These are phyloP conservation scores for Bufo gargarizans DNA, from an alignment of 2,113 vertebrate species.

Conservation along the genomic window DNA sequence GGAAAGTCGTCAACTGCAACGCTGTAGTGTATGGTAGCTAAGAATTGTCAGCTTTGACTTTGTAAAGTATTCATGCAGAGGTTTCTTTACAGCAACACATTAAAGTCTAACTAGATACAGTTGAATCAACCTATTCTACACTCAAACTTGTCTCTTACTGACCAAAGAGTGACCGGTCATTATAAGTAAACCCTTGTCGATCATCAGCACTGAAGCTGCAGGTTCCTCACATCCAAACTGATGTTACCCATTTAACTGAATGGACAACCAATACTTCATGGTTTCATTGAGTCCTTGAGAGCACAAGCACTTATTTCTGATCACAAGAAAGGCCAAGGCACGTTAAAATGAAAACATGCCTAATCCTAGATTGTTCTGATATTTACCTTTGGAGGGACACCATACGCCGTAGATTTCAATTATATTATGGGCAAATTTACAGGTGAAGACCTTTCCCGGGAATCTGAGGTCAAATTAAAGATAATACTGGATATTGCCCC, in stretches of 20 bases:
- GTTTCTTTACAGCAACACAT: background rate
- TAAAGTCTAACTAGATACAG: background rate
- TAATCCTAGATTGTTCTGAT: too few species aligned
- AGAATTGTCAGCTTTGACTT: background rate
- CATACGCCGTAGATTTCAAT: too few species aligned
- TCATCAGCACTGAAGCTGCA: too few species aligned
- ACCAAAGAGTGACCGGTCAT: background rate
- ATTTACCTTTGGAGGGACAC: too few species aligned
- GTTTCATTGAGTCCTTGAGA: background rate
- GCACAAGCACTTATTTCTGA: background rate
- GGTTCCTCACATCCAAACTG: too few species aligned
- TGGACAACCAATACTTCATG: background rate
- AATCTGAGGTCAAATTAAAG: background rate
- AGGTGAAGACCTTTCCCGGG: too few species aligned
- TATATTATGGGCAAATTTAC: too few species aligned
- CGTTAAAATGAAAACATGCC: too few species aligned
- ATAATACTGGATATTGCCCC: background rate
- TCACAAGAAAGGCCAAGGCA: background rate
- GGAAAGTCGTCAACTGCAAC: background rate
- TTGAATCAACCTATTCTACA: background rate
- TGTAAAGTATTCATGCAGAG: background rate
- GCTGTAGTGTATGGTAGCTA: background rate
- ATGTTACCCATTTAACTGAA: background rate
- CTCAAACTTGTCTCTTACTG: background rate
- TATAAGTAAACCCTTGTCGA: too few species aligned